Conservation (phyloP, 2,888 invertebrate species). For the Eilema griseolum region DNA sequence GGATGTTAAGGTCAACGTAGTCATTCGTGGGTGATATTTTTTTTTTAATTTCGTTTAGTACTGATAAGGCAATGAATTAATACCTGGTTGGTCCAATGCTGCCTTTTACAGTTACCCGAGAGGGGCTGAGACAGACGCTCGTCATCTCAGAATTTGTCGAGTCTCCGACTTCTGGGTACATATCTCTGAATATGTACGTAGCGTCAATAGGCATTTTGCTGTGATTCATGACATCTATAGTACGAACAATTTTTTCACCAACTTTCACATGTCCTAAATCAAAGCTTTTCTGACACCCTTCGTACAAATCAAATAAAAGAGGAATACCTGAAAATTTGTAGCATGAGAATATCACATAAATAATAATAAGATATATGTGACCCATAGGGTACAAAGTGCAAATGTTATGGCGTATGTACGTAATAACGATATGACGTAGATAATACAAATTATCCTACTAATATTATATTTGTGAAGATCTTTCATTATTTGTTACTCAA, state of each 20-base stretch:
- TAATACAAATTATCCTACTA: too few species aligned
- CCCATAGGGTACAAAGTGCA: background rate
- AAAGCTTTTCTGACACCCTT: constrained; percentile 82
- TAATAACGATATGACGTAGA: background rate
- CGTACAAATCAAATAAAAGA: constrained; percentile 78
- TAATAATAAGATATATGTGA: too few species aligned
- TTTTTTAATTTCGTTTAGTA: background rate
- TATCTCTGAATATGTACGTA: constrained; percentile 82
- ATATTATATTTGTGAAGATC: too few species aligned
- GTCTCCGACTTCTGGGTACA: constrained; percentile 74
- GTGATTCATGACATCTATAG: constrained; percentile 87
- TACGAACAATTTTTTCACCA: constrained; percentile 81
- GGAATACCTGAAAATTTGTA: constrained; percentile 70
- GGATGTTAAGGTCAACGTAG: too few species aligned
- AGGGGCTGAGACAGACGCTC: constrained; percentile 73
- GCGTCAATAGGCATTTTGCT: constrained; percentile 86
- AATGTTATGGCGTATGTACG: too few species aligned
- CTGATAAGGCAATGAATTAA: background rate
- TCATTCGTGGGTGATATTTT: too few species aligned
- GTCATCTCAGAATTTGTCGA: constrained; percentile 71
- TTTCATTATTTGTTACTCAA: too few species aligned
- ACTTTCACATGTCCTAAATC: constrained; percentile 80
- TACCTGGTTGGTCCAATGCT: constrained; percentile 69
- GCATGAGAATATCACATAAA: too few species aligned
- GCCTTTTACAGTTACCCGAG: constrained; percentile 41